Conservation (phyloP, 2,888 invertebrate species). For the Hirtodrosophila confusa region DNA sequence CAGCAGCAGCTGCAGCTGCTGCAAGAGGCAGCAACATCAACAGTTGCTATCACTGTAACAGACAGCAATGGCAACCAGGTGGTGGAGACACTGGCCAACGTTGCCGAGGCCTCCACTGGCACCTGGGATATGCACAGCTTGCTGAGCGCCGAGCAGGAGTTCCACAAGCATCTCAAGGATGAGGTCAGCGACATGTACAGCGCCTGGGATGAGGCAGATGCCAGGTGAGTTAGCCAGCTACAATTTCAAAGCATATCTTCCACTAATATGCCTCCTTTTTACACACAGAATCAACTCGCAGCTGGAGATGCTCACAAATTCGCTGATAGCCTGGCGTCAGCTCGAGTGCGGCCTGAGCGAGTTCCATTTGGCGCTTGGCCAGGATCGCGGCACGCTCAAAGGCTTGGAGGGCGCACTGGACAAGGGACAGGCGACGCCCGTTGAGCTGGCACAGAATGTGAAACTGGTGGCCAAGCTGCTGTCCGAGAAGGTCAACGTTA, state of each 20-base stretch:
- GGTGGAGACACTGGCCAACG: constrained; percentile 26
- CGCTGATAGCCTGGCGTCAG: constrained; percentile 90
- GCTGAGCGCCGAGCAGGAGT: constrained; percentile 83
- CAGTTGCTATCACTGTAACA: constrained; percentile 71
- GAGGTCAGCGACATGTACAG: constrained; percentile 89
- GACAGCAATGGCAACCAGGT: constrained; percentile 78
- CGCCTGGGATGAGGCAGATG: constrained; percentile 88
- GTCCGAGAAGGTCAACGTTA: constrained; percentile 84
- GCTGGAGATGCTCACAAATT: constrained; percentile 89
- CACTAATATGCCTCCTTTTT: neutral
- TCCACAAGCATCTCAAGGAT: constrained; percentile 86
- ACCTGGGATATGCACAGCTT: constrained; percentile 76
- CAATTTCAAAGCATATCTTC: neutral
- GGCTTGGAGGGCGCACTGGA: constrained; percentile 83
- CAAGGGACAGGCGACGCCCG: constrained; percentile 82
- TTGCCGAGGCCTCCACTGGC: constrained; percentile 44
- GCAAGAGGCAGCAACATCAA: constrained; percentile 15
- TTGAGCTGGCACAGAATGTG: constrained; percentile 84
- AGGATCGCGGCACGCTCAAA: constrained; percentile 86
- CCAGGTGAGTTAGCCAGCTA: constrained; percentile 85
- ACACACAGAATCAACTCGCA: constrained; percentile 88
- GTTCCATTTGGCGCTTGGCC: constrained; percentile 90
- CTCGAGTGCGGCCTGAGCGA: constrained; percentile 91
- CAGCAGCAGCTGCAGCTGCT: constrained; percentile 1
- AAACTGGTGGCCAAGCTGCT: constrained; percentile 84